Evolutionary conservation across 2,888 invertebrate genomes (phyloP).

Genomic region (Plagodis pulveraria): DNA sequence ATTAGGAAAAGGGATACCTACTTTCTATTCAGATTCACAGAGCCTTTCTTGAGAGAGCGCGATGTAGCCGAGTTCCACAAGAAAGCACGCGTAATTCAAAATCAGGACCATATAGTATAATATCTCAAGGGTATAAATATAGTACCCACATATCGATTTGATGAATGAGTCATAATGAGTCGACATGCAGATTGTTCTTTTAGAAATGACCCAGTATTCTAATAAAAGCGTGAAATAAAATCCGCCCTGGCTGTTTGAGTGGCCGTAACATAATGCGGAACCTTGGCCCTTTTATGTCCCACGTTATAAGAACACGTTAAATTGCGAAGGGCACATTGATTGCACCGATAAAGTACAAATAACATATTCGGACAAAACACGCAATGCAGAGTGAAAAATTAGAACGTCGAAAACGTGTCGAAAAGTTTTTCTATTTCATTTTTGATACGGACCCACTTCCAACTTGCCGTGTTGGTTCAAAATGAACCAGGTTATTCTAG

Average conservation of each 20-base stretch:
- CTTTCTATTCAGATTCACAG: too few relatives aligned
- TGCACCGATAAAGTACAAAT: constrained; percentile 19
- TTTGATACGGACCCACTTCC: background rate
- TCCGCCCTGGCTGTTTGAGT: constrained; percentile 22
- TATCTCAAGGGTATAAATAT: too few relatives aligned
- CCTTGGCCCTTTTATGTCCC: constrained; percentile 27
- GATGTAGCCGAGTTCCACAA: too few relatives aligned
- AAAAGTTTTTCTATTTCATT: constrained; percentile 12
- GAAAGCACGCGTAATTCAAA: too few relatives aligned
- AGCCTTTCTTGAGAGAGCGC: too few relatives aligned
- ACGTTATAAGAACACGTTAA: constrained; percentile 15
- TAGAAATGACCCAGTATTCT: constrained; percentile 6
- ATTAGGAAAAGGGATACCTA: too few relatives aligned
- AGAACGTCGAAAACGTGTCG: constrained; percentile 1
- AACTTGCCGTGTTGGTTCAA: background rate
- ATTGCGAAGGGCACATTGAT: constrained; percentile 28
- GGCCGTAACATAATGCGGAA: constrained; percentile 9
- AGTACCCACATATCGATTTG: too few relatives aligned
- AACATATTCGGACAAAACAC: constrained; percentile 18
- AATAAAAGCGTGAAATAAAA: constrained; percentile 16
- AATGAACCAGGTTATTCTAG: constrained; percentile 9
- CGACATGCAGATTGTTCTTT: background rate
- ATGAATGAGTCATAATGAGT: background rate
- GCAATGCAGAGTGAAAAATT: constrained; percentile 29
- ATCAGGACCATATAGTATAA: too few relatives aligned